Percentiles rank a stretch among this genome's conserved stretches.
Evolutionary conservation across 1,140 invertebrate genomes (phyloP).

Genomic region (Meloidogyne floridensis): DNA sequence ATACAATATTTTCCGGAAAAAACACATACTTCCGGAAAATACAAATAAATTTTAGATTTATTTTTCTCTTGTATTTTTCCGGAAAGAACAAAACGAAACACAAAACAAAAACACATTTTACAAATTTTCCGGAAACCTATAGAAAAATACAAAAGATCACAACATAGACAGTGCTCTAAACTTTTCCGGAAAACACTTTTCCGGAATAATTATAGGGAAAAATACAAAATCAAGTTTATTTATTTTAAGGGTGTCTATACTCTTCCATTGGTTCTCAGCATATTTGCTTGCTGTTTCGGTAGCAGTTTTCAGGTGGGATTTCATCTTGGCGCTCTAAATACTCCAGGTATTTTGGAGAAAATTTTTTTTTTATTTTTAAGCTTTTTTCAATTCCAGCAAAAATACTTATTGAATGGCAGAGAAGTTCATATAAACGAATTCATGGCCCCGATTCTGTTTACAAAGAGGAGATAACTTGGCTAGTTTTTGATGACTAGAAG

Average conservation of each 20-base stretch:
- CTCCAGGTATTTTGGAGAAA: neutral
- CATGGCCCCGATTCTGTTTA: neutral
- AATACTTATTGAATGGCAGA: slow-evolving; percentile 1
- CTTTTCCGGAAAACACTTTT: no score
- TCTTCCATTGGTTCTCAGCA: neutral
- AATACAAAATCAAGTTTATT: neutral
- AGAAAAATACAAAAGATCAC: no score
- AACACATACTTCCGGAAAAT: no score
- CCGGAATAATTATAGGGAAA: no score
- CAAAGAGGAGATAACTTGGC: neutral
- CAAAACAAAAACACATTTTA: no score
- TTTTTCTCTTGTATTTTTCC: no score
- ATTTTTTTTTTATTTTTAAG: neutral
- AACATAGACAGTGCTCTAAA: no score
- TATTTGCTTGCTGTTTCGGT: neutral
- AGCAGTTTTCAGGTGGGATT: neutral
- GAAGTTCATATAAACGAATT: neutral
- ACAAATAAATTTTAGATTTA: no score
- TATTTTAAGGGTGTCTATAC: neutral
- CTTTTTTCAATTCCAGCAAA: neutral
- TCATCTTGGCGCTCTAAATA: neutral
- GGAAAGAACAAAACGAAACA: no score
- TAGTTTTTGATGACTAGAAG: neutral
- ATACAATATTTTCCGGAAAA: no score
- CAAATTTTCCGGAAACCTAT: no score